Conservation (phyloP, 2,797 vertebrate genomes). For the Periophthalmus magnuspinnatus region DNA sequence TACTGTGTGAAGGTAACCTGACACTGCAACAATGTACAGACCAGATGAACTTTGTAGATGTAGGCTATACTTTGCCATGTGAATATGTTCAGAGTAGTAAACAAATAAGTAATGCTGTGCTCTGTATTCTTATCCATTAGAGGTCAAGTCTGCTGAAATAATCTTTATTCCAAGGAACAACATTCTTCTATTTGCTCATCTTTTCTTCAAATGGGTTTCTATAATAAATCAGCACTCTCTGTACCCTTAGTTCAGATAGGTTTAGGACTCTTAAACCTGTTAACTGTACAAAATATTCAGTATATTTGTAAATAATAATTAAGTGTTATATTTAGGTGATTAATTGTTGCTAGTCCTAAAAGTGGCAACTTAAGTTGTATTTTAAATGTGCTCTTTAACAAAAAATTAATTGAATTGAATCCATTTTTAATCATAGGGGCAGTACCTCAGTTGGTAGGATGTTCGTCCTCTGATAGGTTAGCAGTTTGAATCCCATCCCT, state of each 20-base stretch:
- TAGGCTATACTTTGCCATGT: too few relatives aligned
- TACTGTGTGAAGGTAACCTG: not conserved
- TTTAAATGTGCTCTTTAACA: too few relatives aligned
- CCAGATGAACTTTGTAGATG: not conserved
- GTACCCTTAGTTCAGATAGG: not conserved
- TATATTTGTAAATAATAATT: not conserved
- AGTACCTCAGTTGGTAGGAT: not conserved
- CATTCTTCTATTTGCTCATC: too few relatives aligned
- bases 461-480: not conserved
- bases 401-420: too few relatives aligned
- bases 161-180: not conserved
- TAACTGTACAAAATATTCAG: too few relatives aligned
- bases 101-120: not conserved
- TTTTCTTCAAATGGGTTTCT: too few relatives aligned
- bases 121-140: not conserved
- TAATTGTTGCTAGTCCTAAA: not conserved
- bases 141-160: not conserved
- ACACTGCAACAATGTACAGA: slow-evolving; percentile 3
- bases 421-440: not conserved
- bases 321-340: not conserved
- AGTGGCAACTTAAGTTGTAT: too few relatives aligned
- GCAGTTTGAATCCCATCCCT: too few relatives aligned
- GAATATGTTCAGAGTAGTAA: too few relatives aligned
- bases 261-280: not conserved
- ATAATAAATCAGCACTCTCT: too few relatives aligned